Percentiles rank a stretch among this genome's conserved stretches.
phyloP scores from a whole-genome alignment of 1,140 invertebrate species.

The Penaeus indicus region DNA sequence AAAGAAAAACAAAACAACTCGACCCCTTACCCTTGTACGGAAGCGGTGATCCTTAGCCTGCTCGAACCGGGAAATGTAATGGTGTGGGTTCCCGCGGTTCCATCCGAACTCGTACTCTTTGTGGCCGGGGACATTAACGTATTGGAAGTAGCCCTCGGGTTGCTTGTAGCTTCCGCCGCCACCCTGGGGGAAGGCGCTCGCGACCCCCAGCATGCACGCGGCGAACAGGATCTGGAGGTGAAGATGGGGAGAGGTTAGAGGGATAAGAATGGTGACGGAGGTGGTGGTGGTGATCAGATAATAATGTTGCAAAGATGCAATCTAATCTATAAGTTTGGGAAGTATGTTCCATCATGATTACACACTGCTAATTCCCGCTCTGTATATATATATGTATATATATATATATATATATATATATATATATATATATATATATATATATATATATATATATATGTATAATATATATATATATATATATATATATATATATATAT shows the following conservation, averaged over 20 bases:
- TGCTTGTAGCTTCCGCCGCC: slow-evolving; percentile 52
- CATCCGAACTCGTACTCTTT: slow-evolving; percentile 70
- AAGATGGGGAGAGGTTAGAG: background rate
- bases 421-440: slow-evolving; percentile 19
- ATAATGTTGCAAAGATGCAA: too few species aligned
- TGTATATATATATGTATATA: background rate
- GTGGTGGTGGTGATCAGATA: too few species aligned
- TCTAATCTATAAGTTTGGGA: too few species aligned
- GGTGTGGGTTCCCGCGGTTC: slow-evolving; percentile 69
- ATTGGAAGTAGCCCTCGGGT: slow-evolving; percentile 69
- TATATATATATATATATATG: background rate
- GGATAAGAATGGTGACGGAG: too few species aligned
- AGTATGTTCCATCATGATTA: too few species aligned
- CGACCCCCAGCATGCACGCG: background rate
- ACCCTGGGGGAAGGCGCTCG: slow-evolving; percentile 21
- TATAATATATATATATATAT: background rate
- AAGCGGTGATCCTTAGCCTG: slow-evolving; percentile 69
- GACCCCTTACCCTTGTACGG: slow-evolving; percentile 68
- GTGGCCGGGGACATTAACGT: slow-evolving; percentile 69
- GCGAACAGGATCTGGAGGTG: background rate
- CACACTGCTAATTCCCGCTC: too few species aligned
- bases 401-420: slow-evolving; percentile 51
- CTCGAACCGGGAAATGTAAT: slow-evolving; percentile 70
- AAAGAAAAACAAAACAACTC: background rate
- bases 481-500: background rate